Conservation (phyloP, 1,140 invertebrate species). For the Belonocnema kinseyi region DNA sequence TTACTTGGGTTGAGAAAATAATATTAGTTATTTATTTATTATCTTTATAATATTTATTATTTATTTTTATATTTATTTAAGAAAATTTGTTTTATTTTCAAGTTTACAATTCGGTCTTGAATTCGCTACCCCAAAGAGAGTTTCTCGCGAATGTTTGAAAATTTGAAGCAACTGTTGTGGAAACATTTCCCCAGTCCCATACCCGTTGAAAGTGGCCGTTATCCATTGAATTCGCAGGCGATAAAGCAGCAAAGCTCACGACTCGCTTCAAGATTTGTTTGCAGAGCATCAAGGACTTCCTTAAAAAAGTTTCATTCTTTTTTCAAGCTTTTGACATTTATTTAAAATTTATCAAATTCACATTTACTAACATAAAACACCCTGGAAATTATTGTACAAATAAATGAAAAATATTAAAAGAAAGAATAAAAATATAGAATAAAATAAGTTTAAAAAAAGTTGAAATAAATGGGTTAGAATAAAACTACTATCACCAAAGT, state of each 20-base stretch:
- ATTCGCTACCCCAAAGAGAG: background rate
- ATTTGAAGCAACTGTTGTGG: constrained; percentile 33
- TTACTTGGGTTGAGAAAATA: too few species aligned
- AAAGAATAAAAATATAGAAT: too few species aligned
- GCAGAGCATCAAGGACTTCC: constrained; percentile 9
- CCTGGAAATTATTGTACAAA: too few species aligned
- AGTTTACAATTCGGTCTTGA: background rate
- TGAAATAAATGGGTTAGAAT: too few species aligned
- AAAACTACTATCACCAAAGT: too few species aligned
- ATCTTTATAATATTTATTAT: too few species aligned
- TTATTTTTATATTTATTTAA: too few species aligned
- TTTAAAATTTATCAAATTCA: too few species aligned
- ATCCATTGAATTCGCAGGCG: constrained; percentile 48
- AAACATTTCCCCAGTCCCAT: constrained; percentile 40
- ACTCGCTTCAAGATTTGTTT: constrained; percentile 32
- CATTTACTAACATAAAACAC: too few species aligned
- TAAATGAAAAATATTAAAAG: too few species aligned
- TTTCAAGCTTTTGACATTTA: background rate
- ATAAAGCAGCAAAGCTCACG: constrained; percentile 45
- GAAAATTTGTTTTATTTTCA: too few species aligned
- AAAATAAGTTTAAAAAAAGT: too few species aligned
- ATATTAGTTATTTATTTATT: background rate
- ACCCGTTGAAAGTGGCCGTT: constrained; percentile 45
- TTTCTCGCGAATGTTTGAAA: constrained; percentile 8
- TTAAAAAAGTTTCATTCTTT: background rate